Evolutionary conservation across 1,140 invertebrate species (phyloP), one percentile per base, ranked within the genome.

Genomic region (Scaptomyza montana): DNA sequence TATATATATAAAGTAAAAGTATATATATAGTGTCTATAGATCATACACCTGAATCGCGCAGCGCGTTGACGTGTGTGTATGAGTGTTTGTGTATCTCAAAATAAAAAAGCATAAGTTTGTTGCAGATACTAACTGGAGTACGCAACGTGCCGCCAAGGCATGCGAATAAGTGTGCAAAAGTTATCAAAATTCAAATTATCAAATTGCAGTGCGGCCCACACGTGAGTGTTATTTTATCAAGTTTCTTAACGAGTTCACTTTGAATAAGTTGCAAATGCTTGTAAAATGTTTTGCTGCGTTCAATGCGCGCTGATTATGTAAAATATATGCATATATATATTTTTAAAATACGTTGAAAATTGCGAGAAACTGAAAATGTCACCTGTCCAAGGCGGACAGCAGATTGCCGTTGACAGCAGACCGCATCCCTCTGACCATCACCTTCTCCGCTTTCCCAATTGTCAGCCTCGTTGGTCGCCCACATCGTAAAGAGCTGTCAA

Each of bases 91-190:
- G 45, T 61, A 12, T 21, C 36, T 7, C 2, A 60, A 59, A 49
- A n/a, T 33, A 33, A 19, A 16, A 7, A 45, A 50, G 13, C 13
- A 55, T 6, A 28, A 28, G 41, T 59, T 64, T 46, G 57, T 46
- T 19, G 28, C 21, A 43, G 8, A 36, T 36, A 67, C 19, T 21
- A 36, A 41, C 33, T 71, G 36, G 33, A 62, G 61, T 41, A 51
- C 54, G 57, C 25, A 49, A 62, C 43, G 73, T 76, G 75, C 68
- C 84, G 72, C 72, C 45, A 28, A 87, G 82, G 82, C 82, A 87
- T 87, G 82, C 84, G 76, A 82, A 79, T 77, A 78, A 79, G 66
- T 82, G 80, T 87, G 75, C 74, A 56, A 76, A 56, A 82, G 59
- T 70, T 70, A 49, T 67, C 61, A 60, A 80, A 82, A 60, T 66